Evolutionary conservation across 2,797 vertebrate species (phyloP).

Genomic region (Phoebastria nigripes): DNA sequence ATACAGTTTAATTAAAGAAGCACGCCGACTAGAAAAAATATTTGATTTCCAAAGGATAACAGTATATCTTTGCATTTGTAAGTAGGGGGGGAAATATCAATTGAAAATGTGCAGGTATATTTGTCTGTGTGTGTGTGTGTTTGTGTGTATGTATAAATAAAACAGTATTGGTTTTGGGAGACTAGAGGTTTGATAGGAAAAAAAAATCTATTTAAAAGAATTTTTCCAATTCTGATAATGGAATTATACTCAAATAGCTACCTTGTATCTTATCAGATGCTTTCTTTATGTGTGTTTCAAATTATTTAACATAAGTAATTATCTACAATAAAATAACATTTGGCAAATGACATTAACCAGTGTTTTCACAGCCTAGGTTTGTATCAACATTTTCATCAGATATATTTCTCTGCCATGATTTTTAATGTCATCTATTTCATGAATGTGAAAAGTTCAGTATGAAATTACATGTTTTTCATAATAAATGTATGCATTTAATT

Average conservation of each 20-base stretch:
- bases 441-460: slow-evolving; percentile 54
- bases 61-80: slow-evolving; percentile 63
- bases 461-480: slow-evolving; percentile 53
- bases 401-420: slow-evolving; percentile 51
- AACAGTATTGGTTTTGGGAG: slow-evolving; percentile 3
- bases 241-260: slow-evolving; percentile 31
- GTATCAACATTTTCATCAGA: slow-evolving; percentile 49
- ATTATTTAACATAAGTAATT: slow-evolving; percentile 65
- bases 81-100: slow-evolving; percentile 7
- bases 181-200: neutral
- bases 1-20: slow-evolving; percentile 75
- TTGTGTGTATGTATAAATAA: neutral
- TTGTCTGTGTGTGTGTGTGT: neutral
- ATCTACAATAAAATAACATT: slow-evolving; percentile 64
- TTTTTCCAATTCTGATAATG: slow-evolving; percentile 16
- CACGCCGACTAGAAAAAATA: slow-evolving; percentile 55
- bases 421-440: slow-evolving; percentile 49
- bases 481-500: slow-evolving; percentile 50
- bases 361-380: slow-evolving; percentile 54
- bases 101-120: slow-evolving; percentile 18
- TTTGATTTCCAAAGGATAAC: slow-evolving; percentile 65
- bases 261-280: neutral
- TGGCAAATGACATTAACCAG: slow-evolving; percentile 66
- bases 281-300: slow-evolving; percentile 26
- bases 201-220: neutral